A percentile compares a stretch with the other conserved stretches of the same genome.
Conservation (phyloP, 2,888 invertebrate species). For the Monoplex corrugatus region DNA sequence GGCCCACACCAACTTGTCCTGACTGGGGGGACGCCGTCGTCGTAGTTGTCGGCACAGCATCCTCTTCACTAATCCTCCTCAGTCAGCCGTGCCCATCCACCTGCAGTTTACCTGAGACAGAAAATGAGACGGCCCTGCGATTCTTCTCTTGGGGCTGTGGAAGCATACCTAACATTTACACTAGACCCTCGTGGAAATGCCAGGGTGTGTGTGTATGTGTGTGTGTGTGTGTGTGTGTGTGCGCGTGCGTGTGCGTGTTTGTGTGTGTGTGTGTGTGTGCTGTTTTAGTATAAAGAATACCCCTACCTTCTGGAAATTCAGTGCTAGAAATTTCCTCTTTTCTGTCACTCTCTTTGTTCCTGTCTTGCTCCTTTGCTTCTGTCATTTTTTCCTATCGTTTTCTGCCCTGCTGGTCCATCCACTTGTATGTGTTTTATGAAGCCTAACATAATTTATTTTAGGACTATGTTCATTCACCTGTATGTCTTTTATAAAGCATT, state of each 20-base stretch:
- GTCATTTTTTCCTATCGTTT: neutral
- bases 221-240: constrained; percentile 2
- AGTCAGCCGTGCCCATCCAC: neutral
- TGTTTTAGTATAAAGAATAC: no score
- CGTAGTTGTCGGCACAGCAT: constrained; percentile 29
- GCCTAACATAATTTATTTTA: neutral
- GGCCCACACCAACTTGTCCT: constrained; percentile 46
- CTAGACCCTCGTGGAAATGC: neutral
- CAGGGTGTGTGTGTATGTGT: neutral
- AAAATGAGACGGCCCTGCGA: neutral
- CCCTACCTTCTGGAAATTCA: no score
- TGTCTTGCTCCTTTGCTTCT: neutral
- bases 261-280: constrained; percentile 15
- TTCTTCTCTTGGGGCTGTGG: neutral
- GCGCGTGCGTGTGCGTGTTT: neutral
- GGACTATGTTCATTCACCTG: no score
- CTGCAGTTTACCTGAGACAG: neutral
- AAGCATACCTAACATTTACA: neutral
- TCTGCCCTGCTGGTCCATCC: no score
- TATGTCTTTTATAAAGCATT: no score
- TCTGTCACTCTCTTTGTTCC: neutral
- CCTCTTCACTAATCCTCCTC: neutral
- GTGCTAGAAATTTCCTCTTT: neutral
- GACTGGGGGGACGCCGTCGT: neutral
- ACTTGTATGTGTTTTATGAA: neutral